Base-by-base conservation (phyloP, 2,113 vertebrate genomes). In the Larimichthys crocea region DNA sequence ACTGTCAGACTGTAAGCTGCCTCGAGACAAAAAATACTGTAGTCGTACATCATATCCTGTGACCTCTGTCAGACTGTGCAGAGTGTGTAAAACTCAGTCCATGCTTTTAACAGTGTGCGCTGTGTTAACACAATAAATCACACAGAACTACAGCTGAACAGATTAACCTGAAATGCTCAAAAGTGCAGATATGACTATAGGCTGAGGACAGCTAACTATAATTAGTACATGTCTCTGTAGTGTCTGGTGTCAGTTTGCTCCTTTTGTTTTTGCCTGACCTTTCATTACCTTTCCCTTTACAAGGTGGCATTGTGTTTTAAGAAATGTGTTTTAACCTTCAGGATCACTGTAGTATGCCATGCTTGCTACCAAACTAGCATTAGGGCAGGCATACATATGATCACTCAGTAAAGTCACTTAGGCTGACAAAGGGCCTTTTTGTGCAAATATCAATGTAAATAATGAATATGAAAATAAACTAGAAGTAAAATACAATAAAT, bases 1-100 rank as follows among this genome's bases (percentile, higher is more conserved):
- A 10, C 17, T 65, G 74, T 57, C 73, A 59, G 74, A 6, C 31
- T 53, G 68, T 61, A 67, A 60, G 0, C 31, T 53, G 74, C 74
- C 67, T 46, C 0, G 16, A 52, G 66, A 76, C 66, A 59, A 29
- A 40, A 59, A 10, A 22, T 7, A 44, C 74, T 71, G 50, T 24
- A 46, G 46, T 53, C 35, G 42, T 46, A 29, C 35, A 14, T 60
- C 10, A 3, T 62, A 26, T 11, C 24, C 19, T 15, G 64, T 57
- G 42, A 46, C 29, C 63, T 53, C n/a, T 8, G 40, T 24, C 1
- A 40, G 10, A 24, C 0, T 9, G 29, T 22, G 26, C 5, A 52
- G 7, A 56, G 26, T 3, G 29, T 62, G 35, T 79, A 16, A 42
- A 50, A 24, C 19, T 70, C 22, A 31, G 22, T 57, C 19, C 19